These are phyloP conservation scores for Cardiocondyla obscurior DNA, from an alignment of 1,140 invertebrate species.

Conservation along the genomic window DNA sequence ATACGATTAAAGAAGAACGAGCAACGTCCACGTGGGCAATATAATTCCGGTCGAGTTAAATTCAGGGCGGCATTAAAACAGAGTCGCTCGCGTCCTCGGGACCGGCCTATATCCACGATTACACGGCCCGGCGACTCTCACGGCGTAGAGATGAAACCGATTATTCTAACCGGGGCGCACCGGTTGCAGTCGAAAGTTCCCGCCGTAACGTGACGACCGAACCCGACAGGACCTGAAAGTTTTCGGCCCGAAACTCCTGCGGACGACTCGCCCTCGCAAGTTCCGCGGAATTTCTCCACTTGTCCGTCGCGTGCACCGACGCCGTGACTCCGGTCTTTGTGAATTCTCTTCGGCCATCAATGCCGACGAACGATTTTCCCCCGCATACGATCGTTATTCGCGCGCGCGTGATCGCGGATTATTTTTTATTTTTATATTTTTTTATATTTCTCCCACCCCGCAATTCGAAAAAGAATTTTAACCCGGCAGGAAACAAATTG, in stretches of 20 bases:
- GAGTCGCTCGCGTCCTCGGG: slow-evolving; percentile 17
- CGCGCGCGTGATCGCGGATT: neutral
- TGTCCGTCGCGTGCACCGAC: slow-evolving; percentile 27
- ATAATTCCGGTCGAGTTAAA: neutral
- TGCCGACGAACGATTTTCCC: too few species aligned
- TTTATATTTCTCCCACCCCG: too few species aligned
- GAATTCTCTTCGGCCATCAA: slow-evolving; percentile 23
- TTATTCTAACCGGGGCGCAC: slow-evolving; percentile 60
- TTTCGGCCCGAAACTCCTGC: slow-evolving; percentile 51
- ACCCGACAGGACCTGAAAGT: slow-evolving; percentile 54
- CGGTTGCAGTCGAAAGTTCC: slow-evolving; percentile 64
- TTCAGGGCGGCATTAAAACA: slow-evolving; percentile 41
- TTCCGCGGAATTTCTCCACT: slow-evolving; percentile 51
- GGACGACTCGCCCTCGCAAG: slow-evolving; percentile 47
- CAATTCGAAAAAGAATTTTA: slow-evolving; percentile 12
- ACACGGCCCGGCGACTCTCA: slow-evolving; percentile 22
- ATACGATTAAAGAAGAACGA: slow-evolving; percentile 23
- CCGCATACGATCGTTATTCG: slow-evolving; percentile 28
- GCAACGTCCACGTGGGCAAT: neutral
- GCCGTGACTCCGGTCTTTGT: slow-evolving; percentile 20
- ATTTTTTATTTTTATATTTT: too few species aligned
- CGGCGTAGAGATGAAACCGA: slow-evolving; percentile 51
- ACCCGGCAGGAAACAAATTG: slow-evolving; percentile 27
- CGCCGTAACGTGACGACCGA: slow-evolving; percentile 62
- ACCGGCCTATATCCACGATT: slow-evolving; percentile 51